phyloP scores from a whole-genome alignment of 2,888 invertebrate species.

The Gymnocheta viridis region DNA sequence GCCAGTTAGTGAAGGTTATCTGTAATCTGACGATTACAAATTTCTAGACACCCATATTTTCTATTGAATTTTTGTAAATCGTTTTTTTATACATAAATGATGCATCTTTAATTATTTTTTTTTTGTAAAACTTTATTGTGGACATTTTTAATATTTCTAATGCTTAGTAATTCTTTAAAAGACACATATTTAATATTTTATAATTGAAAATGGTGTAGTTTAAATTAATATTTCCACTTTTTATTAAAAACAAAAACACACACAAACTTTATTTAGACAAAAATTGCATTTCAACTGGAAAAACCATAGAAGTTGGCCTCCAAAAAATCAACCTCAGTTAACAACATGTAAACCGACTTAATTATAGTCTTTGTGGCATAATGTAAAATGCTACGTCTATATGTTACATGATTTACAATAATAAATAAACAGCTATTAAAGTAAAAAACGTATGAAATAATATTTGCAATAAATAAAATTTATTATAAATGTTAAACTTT shows the following conservation, averaged over 20 bases:
- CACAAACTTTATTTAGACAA: slow-evolving; percentile 18
- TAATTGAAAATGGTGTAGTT: slow-evolving; percentile 1
- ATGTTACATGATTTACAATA: slow-evolving; percentile 40
- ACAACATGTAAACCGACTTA: slow-evolving; percentile 61
- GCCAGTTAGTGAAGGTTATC: not conserved
- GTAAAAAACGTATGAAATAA: not conserved
- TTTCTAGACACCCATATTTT: too few species aligned
- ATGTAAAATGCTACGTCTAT: slow-evolving; percentile 31
- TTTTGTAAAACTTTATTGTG: too few species aligned
- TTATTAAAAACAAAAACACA: not conserved
- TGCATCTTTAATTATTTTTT: not conserved
- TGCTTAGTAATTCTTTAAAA: not conserved
- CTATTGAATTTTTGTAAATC: not conserved
- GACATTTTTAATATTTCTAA: too few species aligned
- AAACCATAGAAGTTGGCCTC: slow-evolving; percentile 58
- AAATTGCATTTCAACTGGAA: slow-evolving; percentile 43
- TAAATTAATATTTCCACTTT: slow-evolving; percentile 12
- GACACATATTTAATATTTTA: not conserved
- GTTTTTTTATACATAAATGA: not conserved
- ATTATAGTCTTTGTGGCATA: slow-evolving; percentile 51
- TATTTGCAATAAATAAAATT: not conserved
- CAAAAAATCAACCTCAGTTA: slow-evolving; percentile 51
- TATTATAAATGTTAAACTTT: not conserved
- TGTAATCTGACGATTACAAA: too few species aligned
- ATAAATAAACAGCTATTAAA: slow-evolving; percentile 19